Evolutionary conservation across 2,888 invertebrate genomes (phyloP), one percentile per base, ranked within the genome.

Genomic region (Drosophila longiperda): DNA sequence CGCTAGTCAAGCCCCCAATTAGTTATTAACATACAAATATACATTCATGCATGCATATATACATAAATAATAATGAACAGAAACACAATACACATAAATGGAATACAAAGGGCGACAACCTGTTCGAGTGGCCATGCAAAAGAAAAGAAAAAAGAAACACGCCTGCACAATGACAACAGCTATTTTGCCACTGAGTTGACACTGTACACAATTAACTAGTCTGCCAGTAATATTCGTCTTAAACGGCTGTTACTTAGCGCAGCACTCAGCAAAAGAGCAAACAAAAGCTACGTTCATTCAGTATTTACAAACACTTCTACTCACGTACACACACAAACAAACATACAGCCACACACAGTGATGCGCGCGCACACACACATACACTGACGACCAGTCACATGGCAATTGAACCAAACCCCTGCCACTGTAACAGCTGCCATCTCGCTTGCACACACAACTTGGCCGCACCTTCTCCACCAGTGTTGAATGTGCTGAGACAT

Each of bases 341-440:
- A 17, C 20, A 9, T 23, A 54, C 20, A 40, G 45, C 23, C 53
- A 66, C 26, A 29, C 12, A 36, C 33, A 49, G 29, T 36, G 17
- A n/a, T 8, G 36, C 36, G 26, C 36, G 36, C 54, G 40, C 58
- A 58, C 58, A 61, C 26, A 75, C 82, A 72, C 67, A 75, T 61
- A 74, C 73, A 78, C 63, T 63, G 66, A 73, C 87, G 83, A 81
- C 87, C 86, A 89, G 80, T 81, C 84, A 66, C 75, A 82, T 73
- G 73, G 80, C 82, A 80, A 80, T 74, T 79, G 76, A 78, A 84
- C 68, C 79, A 87, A 89, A 82, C 89, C 86, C 89, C 87, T 84
- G 80, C 80, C 81, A 83, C 78, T 61, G 78, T 61, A 66, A 52
- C 78, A 78, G 60, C 54, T 58, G 83, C 71, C 72, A 70, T 89